Evolutionary conservation across 2,888 invertebrate genomes (phyloP).

Genomic region (Lordiphosa fenestrarum): DNA sequence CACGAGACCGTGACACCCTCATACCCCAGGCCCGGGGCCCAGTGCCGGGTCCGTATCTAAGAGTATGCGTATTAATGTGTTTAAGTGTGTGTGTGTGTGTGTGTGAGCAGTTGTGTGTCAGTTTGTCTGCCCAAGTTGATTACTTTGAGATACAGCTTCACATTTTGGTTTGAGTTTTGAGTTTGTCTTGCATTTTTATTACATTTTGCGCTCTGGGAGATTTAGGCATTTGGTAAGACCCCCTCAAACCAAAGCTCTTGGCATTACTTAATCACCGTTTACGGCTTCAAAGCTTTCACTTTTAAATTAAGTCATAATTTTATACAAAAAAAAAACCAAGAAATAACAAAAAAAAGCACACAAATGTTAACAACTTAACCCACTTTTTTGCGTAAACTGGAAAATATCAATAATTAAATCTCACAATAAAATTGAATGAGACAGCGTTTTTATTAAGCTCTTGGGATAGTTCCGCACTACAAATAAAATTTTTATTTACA

Average conservation of each 20-base stretch:
- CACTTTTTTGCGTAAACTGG: constrained; percentile 50
- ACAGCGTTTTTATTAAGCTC: constrained; percentile 19
- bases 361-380: constrained; percentile 46
- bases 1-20: constrained; percentile 24
- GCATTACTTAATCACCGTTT: constrained; percentile 49
- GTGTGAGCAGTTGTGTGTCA: constrained; percentile 15
- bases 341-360: constrained; percentile 15
- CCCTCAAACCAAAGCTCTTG: background rate
- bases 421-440: constrained; percentile 2
- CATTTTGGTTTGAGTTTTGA: constrained; percentile 2
- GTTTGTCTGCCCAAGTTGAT: constrained; percentile 10
- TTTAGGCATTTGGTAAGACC: constrained; percentile 21
- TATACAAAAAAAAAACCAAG: constrained; percentile 34
- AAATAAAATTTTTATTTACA: constrained; percentile 5
- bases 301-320: constrained; percentile 73
- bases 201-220: constrained; percentile 1
- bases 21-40: background rate
- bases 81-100: constrained; percentile 17
- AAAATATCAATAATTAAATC: constrained; percentile 32
- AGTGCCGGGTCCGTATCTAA: constrained; percentile 14
- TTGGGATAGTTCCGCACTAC: constrained; percentile 18
- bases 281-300: constrained; percentile 56
- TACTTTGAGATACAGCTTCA: constrained; percentile 12
- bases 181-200: constrained; percentile 8
- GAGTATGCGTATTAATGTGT: constrained; percentile 23